These are phyloP conservation scores for Tauraco erythrolophus DNA, from an alignment of 2,113 vertebrate genomes.

Conservation along the genomic window DNA sequence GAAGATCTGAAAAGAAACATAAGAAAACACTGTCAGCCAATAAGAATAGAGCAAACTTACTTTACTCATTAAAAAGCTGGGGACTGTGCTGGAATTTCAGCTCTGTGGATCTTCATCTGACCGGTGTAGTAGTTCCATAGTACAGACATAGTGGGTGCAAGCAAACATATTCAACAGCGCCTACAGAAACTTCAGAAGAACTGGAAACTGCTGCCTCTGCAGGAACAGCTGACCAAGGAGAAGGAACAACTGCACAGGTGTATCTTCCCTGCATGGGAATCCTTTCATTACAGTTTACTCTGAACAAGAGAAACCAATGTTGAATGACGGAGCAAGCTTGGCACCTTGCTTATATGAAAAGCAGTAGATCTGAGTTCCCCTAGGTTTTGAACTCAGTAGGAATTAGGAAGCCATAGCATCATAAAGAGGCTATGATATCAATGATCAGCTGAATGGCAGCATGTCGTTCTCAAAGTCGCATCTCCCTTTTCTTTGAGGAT, in stretches of 20 bases:
- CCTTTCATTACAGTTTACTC: neutral
- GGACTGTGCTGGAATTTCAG: neutral
- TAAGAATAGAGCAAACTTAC: neutral
- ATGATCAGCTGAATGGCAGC: neutral
- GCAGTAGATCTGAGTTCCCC: neutral
- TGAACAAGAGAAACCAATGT: neutral
- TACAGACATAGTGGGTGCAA: neutral
- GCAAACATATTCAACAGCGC: neutral
- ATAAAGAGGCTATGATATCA: neutral
- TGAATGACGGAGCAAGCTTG: neutral
- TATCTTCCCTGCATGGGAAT: neutral
- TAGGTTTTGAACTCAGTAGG: neutral
- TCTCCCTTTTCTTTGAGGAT: neutral
- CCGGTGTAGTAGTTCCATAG: neutral
- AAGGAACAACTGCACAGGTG: neutral
- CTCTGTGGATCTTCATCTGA: neutral
- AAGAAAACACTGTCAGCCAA: neutral
- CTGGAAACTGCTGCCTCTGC: neutral
- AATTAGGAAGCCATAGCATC: neutral
- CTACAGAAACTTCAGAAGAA: neutral
- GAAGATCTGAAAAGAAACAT: neutral
- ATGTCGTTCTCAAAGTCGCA: neutral
- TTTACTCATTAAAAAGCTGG: neutral
- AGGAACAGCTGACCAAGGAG: neutral
- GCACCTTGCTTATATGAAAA: neutral